These are phyloP conservation scores for Aeoliscus strigatus DNA, from an alignment of 2,797 vertebrate species.

Conservation along the genomic window DNA sequence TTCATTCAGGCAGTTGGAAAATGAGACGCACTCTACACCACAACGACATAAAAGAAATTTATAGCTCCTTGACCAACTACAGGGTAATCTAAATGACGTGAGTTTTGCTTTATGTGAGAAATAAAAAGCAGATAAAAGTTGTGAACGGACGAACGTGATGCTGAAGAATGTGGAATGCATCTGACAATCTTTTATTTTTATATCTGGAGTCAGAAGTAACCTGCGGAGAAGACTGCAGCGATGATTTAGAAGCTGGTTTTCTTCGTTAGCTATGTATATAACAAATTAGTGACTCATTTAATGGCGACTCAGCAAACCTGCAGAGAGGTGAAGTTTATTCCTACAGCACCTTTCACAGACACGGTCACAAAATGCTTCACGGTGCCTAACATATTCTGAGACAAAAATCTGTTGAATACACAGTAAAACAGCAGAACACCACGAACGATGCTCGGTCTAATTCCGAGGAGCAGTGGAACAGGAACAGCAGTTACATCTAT, in stretches of 20 bases:
- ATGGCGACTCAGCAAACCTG: too few species aligned
- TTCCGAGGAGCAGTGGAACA: too few species aligned
- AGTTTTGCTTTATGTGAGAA: slow-evolving; percentile 43
- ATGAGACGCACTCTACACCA: slow-evolving; percentile 23
- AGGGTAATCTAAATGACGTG: slow-evolving; percentile 56
- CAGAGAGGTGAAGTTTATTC: too few species aligned
- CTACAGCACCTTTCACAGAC: too few species aligned
- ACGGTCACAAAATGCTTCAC: too few species aligned
- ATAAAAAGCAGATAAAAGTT: slow-evolving; percentile 49
- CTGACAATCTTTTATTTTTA: slow-evolving; percentile 3
- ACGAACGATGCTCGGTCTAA: too few species aligned
- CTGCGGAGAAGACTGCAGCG: slow-evolving; percentile 40
- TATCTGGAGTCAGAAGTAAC: slow-evolving; percentile 15
- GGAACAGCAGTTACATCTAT: too few species aligned
- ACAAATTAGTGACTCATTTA: too few species aligned
- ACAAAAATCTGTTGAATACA: too few species aligned
- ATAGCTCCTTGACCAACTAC: slow-evolving; percentile 47
- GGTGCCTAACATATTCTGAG: too few species aligned
- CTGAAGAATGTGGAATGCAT: slow-evolving; percentile 25
- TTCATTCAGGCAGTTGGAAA: slow-evolving; percentile 45
- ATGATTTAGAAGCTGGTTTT: slow-evolving; percentile 38
- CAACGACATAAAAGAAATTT: slow-evolving; percentile 51
- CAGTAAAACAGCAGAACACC: too few species aligned
- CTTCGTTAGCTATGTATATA: slow-evolving; percentile 24
- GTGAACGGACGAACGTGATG: slow-evolving; percentile 20